These are phyloP conservation scores for Delichon dasypus DNA, from an alignment of 2,797 vertebrate species.

Conservation along the genomic window DNA sequence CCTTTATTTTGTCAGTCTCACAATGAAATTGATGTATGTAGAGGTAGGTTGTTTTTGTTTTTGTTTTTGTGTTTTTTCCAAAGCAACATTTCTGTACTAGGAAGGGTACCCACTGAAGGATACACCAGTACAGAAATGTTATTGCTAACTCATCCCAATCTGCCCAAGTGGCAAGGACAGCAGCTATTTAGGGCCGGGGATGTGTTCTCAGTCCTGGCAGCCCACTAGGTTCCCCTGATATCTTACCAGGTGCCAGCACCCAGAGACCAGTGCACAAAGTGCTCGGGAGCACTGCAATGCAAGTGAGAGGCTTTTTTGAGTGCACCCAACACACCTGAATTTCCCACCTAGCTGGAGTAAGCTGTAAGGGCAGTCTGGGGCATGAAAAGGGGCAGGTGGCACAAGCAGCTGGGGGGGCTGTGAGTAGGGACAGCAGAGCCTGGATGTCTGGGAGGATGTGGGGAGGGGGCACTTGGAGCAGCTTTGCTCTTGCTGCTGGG, in stretches of 20 bases:
- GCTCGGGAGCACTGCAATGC: rapidly evolving
- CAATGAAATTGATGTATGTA: background rate
- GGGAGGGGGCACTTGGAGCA: background rate
- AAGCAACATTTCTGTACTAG: background rate
- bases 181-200: background rate
- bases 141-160: background rate
- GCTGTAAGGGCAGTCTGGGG: background rate
- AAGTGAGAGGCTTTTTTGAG: background rate
- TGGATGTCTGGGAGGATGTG: background rate
- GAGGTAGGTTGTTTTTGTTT: background rate
- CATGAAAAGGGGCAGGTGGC: background rate
- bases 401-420: background rate
- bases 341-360: background rate
- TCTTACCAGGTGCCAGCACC: background rate
- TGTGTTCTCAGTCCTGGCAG: background rate
- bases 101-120: background rate
- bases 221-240: background rate
- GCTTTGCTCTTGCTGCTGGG: background rate
- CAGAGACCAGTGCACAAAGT: background rate
- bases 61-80: no score
- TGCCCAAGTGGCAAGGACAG: background rate
- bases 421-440: background rate
- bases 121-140: background rate
- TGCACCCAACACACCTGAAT: rapidly evolving
- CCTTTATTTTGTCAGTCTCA: background rate